These are phyloP conservation scores for Pyrocephalus nanus DNA, from an alignment of 2,797 vertebrate genomes.

Conservation along the genomic window DNA sequence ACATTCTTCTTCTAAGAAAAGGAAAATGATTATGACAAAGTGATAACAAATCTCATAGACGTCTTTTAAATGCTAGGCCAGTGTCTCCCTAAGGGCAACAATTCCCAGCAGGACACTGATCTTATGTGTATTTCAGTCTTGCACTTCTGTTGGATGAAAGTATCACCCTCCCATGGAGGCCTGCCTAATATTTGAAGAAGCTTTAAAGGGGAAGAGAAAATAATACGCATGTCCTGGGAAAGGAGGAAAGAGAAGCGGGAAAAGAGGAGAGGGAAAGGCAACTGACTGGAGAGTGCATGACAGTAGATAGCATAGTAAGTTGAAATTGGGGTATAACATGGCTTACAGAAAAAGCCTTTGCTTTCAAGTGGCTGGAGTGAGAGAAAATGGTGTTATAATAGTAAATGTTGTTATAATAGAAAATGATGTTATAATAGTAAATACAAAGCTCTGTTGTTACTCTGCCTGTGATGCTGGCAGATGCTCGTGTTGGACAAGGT, in stretches of 20 bases:
- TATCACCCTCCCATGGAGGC: neutral
- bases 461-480: neutral
- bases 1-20: neutral
- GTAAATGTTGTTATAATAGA: neutral
- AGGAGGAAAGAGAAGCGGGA: neutral
- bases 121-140: slow-evolving; percentile 6
- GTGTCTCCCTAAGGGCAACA: neutral
- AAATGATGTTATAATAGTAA: neutral
- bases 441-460: neutral
- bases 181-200: slow-evolving; percentile 36
- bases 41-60: neutral
- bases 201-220: neutral
- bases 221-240: neutral
- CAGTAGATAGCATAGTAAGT: neutral
- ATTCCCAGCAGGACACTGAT: neutral
- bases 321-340: neutral
- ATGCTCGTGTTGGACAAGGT: fast-evolving
- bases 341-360: neutral
- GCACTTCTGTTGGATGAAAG: neutral
- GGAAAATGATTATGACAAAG: neutral
- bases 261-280: neutral
- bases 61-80: neutral
- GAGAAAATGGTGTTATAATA: neutral
- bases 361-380: neutral
- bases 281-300: neutral